Base-by-base conservation (phyloP, 2,888 invertebrate genomes). In the Harpalus rubripes region DNA sequence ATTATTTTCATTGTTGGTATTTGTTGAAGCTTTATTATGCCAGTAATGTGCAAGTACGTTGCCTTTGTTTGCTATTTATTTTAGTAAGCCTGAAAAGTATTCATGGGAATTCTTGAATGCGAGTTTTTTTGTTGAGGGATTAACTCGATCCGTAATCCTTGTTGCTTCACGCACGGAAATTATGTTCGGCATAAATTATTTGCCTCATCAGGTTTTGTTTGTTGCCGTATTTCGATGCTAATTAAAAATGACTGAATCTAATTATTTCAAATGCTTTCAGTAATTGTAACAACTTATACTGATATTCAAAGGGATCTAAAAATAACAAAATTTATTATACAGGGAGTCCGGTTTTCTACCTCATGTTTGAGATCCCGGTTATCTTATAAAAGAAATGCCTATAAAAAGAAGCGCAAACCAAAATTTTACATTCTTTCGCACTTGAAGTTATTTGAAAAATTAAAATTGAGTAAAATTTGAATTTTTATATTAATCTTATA, bases 1-100 rank as follows among this genome's bases (percentile, higher is more conserved):
- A 90, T 91, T 90, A 91, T 90, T 83, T 91, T 90, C 90, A 91
- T 91, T 91, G 91, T 91, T 91, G 90, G 90, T 89, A 89, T 91
- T 91, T 91, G 91, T 91, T 91, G 91, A 90, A 89, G 90, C 89
- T 90, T 91, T 91, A 90, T 91, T 89, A 89, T 88, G 88, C 89
- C 89, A 89, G 91, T 91, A 90, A 91, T 90, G 90, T 91, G 91
- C 91, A 91, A 91, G 90, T 90, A 91, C 84, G 78, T 88, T 87
- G 87, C 89, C 87, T 88, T 91, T 91, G 91, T 91, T 87, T 85
- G 88, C 88, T 91, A 91, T 91, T 91, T 91, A 91, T 91, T 91
- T 91, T 91, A 91, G 91, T 90, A 90, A 89, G 91, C 89, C 89
- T 88, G 88, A 88, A 89, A 88, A 87, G 89, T 88, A 91, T 91